Percentiles rank a stretch among this genome's conserved stretches.
phyloP scores from a whole-genome alignment of 2,113 vertebrate species.

The Labeo rohita region DNA sequence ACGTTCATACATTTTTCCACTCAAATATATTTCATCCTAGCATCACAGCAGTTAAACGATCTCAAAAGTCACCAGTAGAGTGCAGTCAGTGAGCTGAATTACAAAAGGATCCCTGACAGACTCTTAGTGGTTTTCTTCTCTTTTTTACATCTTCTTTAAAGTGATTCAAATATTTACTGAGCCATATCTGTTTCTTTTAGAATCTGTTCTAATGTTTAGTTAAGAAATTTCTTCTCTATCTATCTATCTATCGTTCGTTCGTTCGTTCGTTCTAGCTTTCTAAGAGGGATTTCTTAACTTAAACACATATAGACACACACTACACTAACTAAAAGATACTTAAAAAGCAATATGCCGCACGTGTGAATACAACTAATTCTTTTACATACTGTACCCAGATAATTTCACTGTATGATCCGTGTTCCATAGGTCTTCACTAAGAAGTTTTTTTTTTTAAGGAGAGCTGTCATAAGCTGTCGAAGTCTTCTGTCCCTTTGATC shows the following conservation, averaged over 20 bases:
- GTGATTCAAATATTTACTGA: constrained; percentile 23
- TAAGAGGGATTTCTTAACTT: neutral
- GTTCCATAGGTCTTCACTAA: neutral
- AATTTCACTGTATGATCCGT: neutral
- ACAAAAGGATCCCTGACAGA: neutral
- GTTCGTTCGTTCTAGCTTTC: neutral
- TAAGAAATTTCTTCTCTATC: neutral
- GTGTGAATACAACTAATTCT: neutral
- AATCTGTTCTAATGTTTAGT: constrained; percentile 4
- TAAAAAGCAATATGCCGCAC: constrained; percentile 9
- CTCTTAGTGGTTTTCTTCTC: neutral
- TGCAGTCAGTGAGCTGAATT: neutral
- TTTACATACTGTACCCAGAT: neutral
- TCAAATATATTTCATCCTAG: neutral
- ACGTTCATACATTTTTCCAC: neutral
- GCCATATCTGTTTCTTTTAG: constrained; percentile 15
- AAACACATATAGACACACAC: neutral
- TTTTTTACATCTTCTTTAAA: neutral
- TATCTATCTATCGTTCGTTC: neutral
- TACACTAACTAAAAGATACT: constrained; percentile 25
- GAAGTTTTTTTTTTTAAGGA: neutral
- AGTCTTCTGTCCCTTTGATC: constrained; percentile 12
- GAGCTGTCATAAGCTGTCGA: neutral
- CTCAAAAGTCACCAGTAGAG: constrained; percentile 37
- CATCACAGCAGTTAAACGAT: neutral